Evolutionary conservation across 2,888 invertebrate species (phyloP).

Genomic region (Desoria tigrina): DNA sequence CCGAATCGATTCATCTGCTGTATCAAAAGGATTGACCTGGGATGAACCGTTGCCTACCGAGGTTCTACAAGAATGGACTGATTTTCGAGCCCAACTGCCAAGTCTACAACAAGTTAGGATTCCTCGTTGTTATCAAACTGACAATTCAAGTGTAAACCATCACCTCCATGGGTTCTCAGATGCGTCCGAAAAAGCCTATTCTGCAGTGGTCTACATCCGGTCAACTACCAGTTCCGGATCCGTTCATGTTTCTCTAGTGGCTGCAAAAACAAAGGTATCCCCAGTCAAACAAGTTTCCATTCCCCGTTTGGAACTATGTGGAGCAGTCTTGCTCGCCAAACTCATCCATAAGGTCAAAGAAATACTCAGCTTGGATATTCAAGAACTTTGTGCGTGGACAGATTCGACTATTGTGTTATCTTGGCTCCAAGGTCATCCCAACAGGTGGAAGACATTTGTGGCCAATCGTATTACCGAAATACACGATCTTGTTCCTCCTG

Average conservation of each 20-base stretch:
- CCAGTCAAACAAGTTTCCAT: conserved; percentile 51
- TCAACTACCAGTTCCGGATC: conserved; percentile 8
- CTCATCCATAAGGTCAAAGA: conserved; percentile 30
- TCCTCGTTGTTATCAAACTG: neutral
- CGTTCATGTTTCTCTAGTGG: conserved; percentile 24
- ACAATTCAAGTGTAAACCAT: too few relatives aligned
- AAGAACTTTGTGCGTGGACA: conserved; percentile 41
- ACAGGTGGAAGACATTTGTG: conserved; percentile 52
- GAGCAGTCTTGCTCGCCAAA: conserved; percentile 52
- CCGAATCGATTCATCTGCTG: conserved; percentile 22
- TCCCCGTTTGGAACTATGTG: conserved; percentile 54
- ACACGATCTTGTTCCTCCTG: conserved; percentile 28
- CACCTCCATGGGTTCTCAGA: conserved; percentile 52
- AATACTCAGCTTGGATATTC: conserved; percentile 6
- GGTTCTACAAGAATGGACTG: conserved; percentile 13
- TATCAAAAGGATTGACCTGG: conserved; percentile 44
- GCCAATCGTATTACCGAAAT: conserved; percentile 51
- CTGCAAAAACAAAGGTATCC: conserved; percentile 50
- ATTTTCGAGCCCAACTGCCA: neutral
- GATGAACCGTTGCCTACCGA: conserved; percentile 47
- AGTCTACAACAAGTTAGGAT: neutral
- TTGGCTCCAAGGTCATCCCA: conserved; percentile 49
- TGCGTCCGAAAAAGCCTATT: conserved; percentile 49
- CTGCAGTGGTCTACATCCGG: conserved; percentile 49
- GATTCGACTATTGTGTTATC: conserved; percentile 54